Evolutionary conservation across 1,140 invertebrate genomes (phyloP).

Genomic region (Wasmannia auropunctata): DNA sequence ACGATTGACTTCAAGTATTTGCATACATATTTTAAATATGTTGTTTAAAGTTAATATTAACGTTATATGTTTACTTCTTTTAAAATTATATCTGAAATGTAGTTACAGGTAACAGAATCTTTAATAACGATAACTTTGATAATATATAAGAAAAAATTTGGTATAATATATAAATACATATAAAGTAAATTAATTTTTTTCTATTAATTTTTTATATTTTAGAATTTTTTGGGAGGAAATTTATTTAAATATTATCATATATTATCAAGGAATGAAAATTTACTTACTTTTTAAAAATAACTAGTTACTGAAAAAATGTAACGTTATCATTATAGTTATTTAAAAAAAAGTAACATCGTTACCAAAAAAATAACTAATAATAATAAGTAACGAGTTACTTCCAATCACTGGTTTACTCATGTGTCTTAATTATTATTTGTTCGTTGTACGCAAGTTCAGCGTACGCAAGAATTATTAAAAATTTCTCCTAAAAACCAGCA

Average conservation of each 20-base stretch:
- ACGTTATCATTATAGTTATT: too few relatives aligned
- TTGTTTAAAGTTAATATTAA: not conserved
- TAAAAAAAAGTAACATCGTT: too few relatives aligned
- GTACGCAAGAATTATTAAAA: not conserved
- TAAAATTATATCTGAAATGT: slow-evolving; percentile 11
- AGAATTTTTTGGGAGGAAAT: not conserved
- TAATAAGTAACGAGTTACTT: too few relatives aligned
- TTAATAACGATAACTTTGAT: slow-evolving; percentile 33
- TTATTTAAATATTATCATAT: slow-evolving; percentile 10
- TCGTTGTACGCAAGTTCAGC: too few relatives aligned
- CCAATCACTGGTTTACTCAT: too few relatives aligned
- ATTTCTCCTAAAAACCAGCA: not conserved
- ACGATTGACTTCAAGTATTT: not conserved
- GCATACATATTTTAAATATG: not conserved
- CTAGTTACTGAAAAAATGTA: too few relatives aligned
- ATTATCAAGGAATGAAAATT: too few relatives aligned
- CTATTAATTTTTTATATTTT: not conserved
- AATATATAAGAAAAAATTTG: slow-evolving; percentile 16
- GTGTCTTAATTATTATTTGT: too few relatives aligned
- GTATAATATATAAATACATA: slow-evolving; percentile 4
- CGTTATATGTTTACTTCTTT: not conserved
- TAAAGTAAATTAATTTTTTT: not conserved
- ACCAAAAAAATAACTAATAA: too few relatives aligned
- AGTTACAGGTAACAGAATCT: not conserved
- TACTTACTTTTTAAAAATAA: too few relatives aligned